Evolutionary conservation across 1,140 invertebrate species (phyloP).

Genomic region (Drepana arcuata): DNA sequence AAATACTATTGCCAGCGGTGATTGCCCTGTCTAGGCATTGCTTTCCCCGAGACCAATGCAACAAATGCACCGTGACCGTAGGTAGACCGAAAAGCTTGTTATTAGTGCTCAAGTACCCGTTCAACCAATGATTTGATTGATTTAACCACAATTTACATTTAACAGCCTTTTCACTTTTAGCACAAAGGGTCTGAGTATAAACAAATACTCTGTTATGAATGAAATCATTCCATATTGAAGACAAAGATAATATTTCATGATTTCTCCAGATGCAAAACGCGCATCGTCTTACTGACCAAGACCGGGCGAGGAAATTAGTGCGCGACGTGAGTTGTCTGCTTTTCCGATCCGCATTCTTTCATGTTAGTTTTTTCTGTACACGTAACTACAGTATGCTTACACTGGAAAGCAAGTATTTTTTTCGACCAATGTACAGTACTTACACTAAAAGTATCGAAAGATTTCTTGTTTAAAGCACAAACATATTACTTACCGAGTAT

Average conservation of each 20-base stretch:
- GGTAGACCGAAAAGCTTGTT: conserved; percentile 16
- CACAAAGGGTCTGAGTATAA: too few relatives aligned
- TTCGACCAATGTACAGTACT: conserved; percentile 7
- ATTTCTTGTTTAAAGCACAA: too few relatives aligned
- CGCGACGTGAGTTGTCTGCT: conserved; percentile 39
- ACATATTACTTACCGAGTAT: conserved; percentile 52
- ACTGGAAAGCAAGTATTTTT: conserved; percentile 6
- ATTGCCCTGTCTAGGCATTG: conserved; percentile 5
- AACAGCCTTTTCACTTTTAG: too few relatives aligned
- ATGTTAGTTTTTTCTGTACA: conserved; percentile 38
- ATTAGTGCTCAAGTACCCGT: conserved; percentile 16
- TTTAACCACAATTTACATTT: conserved; percentile 5
- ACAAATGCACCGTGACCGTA: conserved; percentile 26
- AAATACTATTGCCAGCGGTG: too few relatives aligned
- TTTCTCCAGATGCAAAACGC: conserved; percentile 39
- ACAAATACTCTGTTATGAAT: too few relatives aligned
- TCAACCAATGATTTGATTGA: conserved; percentile 14
- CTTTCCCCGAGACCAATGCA: conserved; percentile 23
- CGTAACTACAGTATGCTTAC: conserved; percentile 33
- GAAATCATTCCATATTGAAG: too few relatives aligned
- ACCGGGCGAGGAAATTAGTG: conserved; percentile 55
- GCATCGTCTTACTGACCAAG: conserved; percentile 47
- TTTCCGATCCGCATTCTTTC: conserved; percentile 63
- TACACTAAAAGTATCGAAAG: too few relatives aligned
- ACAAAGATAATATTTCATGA: conserved; percentile 35